A percentile compares a stretch with the other conserved stretches of the same genome.
Conservation (phyloP, 2,113 vertebrate genomes). For the Mionectes macconnelli region DNA sequence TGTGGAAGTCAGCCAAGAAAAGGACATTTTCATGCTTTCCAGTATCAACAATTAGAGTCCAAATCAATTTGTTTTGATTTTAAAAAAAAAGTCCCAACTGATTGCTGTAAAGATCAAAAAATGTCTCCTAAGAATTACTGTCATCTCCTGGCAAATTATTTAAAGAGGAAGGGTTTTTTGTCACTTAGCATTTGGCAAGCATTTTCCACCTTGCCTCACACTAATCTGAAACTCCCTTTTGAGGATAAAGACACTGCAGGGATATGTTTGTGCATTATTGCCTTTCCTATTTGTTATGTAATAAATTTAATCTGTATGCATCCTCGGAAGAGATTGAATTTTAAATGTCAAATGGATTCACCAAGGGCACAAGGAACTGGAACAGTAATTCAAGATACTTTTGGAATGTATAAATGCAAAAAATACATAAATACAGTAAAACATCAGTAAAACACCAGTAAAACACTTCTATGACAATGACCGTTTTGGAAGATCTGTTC, state of each 20-base stretch:
- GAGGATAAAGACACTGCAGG: not conserved
- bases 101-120: not conserved
- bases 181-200: not conserved
- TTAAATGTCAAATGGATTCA: not conserved
- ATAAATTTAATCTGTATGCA: not conserved
- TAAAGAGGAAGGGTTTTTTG: not conserved
- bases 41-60: not conserved
- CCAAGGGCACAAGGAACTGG: not conserved
- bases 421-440: not conserved
- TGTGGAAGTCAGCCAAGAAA: not conserved
- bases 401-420: not conserved
- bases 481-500: not conserved
- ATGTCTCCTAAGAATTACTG: not conserved
- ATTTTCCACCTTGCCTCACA: not conserved
- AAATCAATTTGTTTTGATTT: not conserved
- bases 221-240: not conserved
- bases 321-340: not conserved
- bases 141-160: not conserved
- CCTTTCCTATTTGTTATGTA: slow-evolving; percentile 11
- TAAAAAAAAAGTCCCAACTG: not conserved
- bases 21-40: not conserved
- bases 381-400: not conserved
- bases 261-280: not conserved
- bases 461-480: not conserved
- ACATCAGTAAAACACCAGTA: not conserved